Evolutionary conservation across 1,140 invertebrate species (phyloP).

Genomic region (Pinna nobilis): DNA sequence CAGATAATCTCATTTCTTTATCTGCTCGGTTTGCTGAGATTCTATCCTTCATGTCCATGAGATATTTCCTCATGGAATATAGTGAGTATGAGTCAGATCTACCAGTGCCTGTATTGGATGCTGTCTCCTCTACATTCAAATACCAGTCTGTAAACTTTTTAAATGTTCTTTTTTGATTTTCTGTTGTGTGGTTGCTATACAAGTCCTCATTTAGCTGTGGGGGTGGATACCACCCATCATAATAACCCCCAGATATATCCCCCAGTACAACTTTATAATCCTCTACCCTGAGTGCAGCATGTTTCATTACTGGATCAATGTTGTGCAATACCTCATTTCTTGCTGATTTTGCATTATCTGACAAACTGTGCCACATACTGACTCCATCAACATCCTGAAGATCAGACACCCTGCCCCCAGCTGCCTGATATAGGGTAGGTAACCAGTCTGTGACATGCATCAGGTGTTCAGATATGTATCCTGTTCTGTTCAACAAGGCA

Average conservation of each 20-base stretch:
- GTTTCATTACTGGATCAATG: slow-evolving; percentile 87
- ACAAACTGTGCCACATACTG: slow-evolving; percentile 84
- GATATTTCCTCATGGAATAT: too few species aligned
- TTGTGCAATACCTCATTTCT: slow-evolving; percentile 87
- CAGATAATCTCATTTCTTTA: too few species aligned
- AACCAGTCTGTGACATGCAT: slow-evolving; percentile 93
- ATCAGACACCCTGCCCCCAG: slow-evolving; percentile 73
- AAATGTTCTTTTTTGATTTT: too few species aligned
- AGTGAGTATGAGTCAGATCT: too few species aligned
- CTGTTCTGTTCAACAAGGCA: slow-evolving; percentile 77
- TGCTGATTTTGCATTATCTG: slow-evolving; percentile 79
- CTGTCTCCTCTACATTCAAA: too few species aligned
- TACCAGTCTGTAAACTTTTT: too few species aligned
- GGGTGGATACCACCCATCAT: slow-evolving; percentile 70
- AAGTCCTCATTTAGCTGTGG: slow-evolving; percentile 42
- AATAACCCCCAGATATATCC: slow-evolving; percentile 74
- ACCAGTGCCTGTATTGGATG: too few species aligned
- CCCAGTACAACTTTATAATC: slow-evolving; percentile 90
- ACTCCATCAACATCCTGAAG: slow-evolving; percentile 84
- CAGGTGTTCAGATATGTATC: slow-evolving; percentile 81
- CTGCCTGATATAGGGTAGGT: slow-evolving; percentile 82
- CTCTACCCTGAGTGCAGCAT: slow-evolving; percentile 82
- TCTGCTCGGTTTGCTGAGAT: too few species aligned
- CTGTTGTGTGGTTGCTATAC: not conserved
- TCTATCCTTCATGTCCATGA: too few species aligned